Base-by-base conservation (phyloP, 2,113 vertebrate genomes). In the Cyanoramphus novaezelandiae region DNA sequence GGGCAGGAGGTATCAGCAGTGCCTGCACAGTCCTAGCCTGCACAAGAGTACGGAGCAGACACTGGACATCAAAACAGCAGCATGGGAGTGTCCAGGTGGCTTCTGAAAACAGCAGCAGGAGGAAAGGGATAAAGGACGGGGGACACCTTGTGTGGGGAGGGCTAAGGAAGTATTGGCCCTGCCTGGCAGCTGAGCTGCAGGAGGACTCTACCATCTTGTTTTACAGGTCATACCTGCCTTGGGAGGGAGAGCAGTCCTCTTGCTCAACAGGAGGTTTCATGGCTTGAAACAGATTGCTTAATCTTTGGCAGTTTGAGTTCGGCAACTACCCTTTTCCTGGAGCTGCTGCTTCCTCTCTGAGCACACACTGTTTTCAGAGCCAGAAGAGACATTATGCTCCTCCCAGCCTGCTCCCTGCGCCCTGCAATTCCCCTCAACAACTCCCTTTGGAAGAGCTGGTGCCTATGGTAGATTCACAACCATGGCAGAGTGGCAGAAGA, bases 261-360 rank as follows among this genome's bases (percentile, higher is more conserved):
- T 95, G 78, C 88, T 91, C 94, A 97, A 94, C 31, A 53, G 18
- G 47, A 86, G 47, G 27, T 59, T 93, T 94, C 86, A 72, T 52
- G 64, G 39, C 47, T 63, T 52, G 49, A 88, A 95, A 82, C 21
- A 57, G 72, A 74, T 95, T 95, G 95, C 94, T 88, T 88, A 90
- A 95, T 43, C 83, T 63, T 78, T 88, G 68, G 65, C 86, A 92
- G 77, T 82, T 69, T 63, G 27, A 60, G 33, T 84, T 84, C 20
- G 0, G 65, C 23, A 92, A 52, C 94, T 88, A n/a, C 46, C n/a
- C 72, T 85, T 24, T 88, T 90, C 91, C 88, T 92, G 93, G 28
- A 44, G 65, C 46, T 94, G 39, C 35, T 86, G 62, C 46, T 95
- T 97, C 94, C 93, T 88, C 82, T 92, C 88, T 53, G 49, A 91